phyloP scores from a whole-genome alignment of 2,797 vertebrate species.

The Notolabrus celidotus region DNA sequence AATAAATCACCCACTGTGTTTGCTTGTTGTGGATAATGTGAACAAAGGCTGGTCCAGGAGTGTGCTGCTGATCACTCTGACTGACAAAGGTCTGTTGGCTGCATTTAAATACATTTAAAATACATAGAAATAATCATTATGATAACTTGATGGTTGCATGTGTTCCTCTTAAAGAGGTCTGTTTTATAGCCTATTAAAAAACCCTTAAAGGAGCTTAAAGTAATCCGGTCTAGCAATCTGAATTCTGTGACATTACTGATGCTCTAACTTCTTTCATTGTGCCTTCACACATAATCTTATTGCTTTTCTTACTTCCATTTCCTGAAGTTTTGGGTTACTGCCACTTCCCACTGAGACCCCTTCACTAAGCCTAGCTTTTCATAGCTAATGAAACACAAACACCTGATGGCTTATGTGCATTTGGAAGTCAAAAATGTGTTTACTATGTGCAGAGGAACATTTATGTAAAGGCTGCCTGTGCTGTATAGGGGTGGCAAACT shows the following conservation, averaged over 20 bases:
- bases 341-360: constrained; percentile 57
- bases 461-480: constrained; percentile 63
- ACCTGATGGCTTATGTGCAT: constrained; percentile 56
- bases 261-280: constrained; percentile 62
- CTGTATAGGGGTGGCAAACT: constrained; percentile 23
- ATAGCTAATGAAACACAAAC: constrained; percentile 77
- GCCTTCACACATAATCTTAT: constrained; percentile 50
- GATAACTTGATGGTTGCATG: not conserved
- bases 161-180: not conserved
- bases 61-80: too few species aligned
- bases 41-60: too few species aligned
- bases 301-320: constrained; percentile 64
- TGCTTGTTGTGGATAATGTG: too few species aligned
- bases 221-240: constrained; percentile 4
- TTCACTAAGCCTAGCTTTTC: constrained; percentile 52
- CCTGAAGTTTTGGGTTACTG: constrained; percentile 66
- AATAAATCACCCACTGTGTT: too few species aligned
- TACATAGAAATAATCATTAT: not conserved
- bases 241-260: constrained; percentile 40
- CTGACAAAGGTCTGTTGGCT: too few species aligned
- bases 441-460: constrained; percentile 36
- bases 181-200: not conserved
- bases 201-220: not conserved
- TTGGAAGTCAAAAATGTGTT: constrained; percentile 63
- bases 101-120: too few species aligned